Evolutionary conservation across 2,797 vertebrate genomes (phyloP).

Genomic region (Gymnoscopelus microlampas): DNA sequence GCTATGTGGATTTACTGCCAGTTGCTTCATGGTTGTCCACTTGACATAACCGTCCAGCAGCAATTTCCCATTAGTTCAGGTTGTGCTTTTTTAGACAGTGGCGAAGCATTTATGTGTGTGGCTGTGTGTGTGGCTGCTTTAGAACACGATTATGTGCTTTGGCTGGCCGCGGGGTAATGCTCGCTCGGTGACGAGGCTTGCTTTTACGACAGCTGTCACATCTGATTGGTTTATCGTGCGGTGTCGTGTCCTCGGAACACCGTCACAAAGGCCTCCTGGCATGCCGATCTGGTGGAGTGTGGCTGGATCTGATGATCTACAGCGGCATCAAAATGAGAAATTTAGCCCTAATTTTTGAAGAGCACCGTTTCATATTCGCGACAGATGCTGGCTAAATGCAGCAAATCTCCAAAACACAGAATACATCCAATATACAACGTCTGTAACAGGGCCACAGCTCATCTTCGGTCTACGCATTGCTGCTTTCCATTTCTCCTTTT

Average conservation of each 20-base stretch:
- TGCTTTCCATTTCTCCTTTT: constrained; percentile 44
- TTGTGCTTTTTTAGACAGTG: constrained; percentile 13
- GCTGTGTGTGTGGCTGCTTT: background rate
- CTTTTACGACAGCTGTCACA: constrained; percentile 25
- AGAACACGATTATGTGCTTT: background rate
- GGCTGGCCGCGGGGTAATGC: constrained; percentile 9
- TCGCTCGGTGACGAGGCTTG: constrained; percentile 5
- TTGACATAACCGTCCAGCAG: constrained; percentile 24
- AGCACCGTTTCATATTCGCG: constrained; percentile 62
- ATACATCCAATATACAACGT: constrained; percentile 50
- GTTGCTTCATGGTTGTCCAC: constrained; percentile 22
- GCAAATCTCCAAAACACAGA: constrained; percentile 32
- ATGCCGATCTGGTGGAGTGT: constrained; percentile 26
- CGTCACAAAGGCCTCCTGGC: constrained; percentile 48
- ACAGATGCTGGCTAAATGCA: constrained; percentile 62
- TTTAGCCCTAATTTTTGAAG: constrained; percentile 58
- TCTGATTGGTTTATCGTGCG: constrained; percentile 44
- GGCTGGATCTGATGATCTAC: constrained; percentile 46
- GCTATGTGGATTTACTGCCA: constrained; percentile 38
- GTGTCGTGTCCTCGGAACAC: constrained; percentile 30
- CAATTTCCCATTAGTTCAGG: constrained; percentile 32
- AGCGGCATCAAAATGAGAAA: constrained; percentile 54
- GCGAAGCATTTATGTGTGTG: background rate
- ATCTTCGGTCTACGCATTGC: constrained; percentile 9
- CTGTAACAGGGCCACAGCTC: constrained; percentile 31